Percentiles rank a stretch among this genome's conserved stretches.
Conservation (phyloP, 2,888 invertebrate species). For the Athripsodes cinereus region DNA sequence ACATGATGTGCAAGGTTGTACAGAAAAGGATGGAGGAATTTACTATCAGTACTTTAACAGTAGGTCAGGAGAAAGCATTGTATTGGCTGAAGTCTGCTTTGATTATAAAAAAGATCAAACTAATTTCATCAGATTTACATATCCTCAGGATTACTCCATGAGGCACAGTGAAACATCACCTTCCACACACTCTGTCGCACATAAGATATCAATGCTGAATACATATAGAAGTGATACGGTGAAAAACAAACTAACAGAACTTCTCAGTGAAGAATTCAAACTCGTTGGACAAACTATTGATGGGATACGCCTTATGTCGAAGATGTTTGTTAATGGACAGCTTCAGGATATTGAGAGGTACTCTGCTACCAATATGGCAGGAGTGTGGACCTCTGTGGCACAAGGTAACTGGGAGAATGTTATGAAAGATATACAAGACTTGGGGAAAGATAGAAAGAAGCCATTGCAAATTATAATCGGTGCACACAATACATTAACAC, state of each 20-base stretch:
- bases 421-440: slow-evolving; percentile 19
- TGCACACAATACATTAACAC: slow-evolving; percentile 16
- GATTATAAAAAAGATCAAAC: slow-evolving; percentile 15
- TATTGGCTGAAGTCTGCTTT: slow-evolving; percentile 25
- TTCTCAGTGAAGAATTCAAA: slow-evolving; percentile 18
- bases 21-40: slow-evolving; percentile 10
- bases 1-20: slow-evolving; percentile 15
- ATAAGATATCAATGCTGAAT: slow-evolving; percentile 20
- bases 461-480: slow-evolving; percentile 21
- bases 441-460: slow-evolving; percentile 11
- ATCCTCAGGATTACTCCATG: slow-evolving; percentile 6
- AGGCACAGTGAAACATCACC: slow-evolving; percentile 9
- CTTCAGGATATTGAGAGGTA: slow-evolving; percentile 22
- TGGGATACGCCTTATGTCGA: slow-evolving; percentile 18
- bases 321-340: slow-evolving; percentile 21
- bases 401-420: slow-evolving; percentile 24
- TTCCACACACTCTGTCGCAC: slow-evolving; percentile 11
- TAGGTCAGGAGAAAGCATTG: slow-evolving; percentile 9
- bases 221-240: slow-evolving; percentile 14
- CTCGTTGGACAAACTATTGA: slow-evolving; percentile 12
- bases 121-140: slow-evolving; percentile 5
- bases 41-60: slow-evolving; percentile 20
- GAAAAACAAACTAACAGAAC: slow-evolving; percentile 4
- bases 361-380: slow-evolving; percentile 19
- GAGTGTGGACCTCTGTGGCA: slow-evolving; percentile 20